Base-by-base conservation (phyloP, 2,888 invertebrate species). In the Eurytoma californica region DNA sequence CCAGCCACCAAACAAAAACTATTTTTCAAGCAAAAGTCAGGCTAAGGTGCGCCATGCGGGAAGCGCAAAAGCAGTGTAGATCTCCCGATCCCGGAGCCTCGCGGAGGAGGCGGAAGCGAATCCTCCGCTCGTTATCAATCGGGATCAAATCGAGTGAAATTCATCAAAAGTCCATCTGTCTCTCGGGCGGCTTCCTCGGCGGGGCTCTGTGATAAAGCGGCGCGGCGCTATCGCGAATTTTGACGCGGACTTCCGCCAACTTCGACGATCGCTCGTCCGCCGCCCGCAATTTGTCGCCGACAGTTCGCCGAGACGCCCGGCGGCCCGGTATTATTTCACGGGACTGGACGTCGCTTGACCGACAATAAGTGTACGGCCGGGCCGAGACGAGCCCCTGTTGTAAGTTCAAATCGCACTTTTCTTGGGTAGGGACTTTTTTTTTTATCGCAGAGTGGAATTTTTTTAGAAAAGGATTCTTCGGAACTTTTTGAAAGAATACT, bases 251-350 rank as follows among this genome's bases (percentile, higher is more conserved):
- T 49, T 60, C 28, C 58, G 12, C 14, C 60, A 77, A 77, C 16
- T 77, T 77, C 70, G 70, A 77, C 77, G 70, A 77, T 77, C 65
- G 63, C 55, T 47, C 57, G 18, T n/a, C 47, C 16, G 13, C 9
- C 60, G 12, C 69, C 76, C 55, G 69, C 70, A 70, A 77, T 77
- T 77, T 77, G 76, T 76, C 76, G 63, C 69, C 53, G 65, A 53
- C n/a, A 39, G 61, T 20, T 58, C 47, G 58, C 16, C 24, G 16
- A 28, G 24, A 24, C n/a, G 39, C 39, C 39, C 39, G 39, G 7
- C 39, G 39, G 39, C 4, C 7, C 39, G 39, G 39, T 39, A 39
- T 39, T 39, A 39, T 61, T 61, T 61, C 28, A 30, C 28, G 24
- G 66, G 30, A 30, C 39, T 9, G 39, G 39, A 39, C 39, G 9